These are phyloP conservation scores for Lophius americanus DNA, from an alignment of 2,797 vertebrate species.

Conservation along the genomic window DNA sequence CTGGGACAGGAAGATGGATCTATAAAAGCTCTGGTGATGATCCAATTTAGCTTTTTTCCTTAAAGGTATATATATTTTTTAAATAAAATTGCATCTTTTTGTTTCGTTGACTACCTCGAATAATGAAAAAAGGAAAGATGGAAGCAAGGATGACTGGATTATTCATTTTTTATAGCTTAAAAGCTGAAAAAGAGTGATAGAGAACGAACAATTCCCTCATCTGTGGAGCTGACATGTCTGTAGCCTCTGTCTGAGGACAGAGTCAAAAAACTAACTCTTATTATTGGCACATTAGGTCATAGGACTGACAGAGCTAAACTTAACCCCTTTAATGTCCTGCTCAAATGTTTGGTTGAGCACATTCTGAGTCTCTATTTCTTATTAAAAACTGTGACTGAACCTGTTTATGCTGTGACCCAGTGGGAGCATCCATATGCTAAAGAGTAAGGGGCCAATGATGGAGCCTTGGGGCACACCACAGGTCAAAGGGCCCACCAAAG, in stretches of 20 bases:
- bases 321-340: no score
- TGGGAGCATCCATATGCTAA: no score
- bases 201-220: not conserved
- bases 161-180: conserved; percentile 4
- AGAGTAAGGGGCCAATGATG: no score
- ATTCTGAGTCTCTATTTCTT: no score
- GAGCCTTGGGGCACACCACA: no score
- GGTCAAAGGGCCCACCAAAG: no score
- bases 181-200: not conserved
- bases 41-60: not conserved
- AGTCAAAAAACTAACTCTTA: conserved; percentile 7
- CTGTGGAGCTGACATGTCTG: conserved; percentile 4
- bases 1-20: conserved; percentile 16
- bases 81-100: not conserved
- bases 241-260: not conserved
- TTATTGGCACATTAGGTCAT: not conserved
- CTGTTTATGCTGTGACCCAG: no score
- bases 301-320: not conserved
- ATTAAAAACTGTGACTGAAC: no score
- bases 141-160: not conserved
- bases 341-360: no score
- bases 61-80: not conserved
- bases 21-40: not conserved
- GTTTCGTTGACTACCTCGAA: not conserved
- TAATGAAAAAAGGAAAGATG: not conserved